A percentile compares a stretch with the other conserved stretches of the same genome.
Conservation (phyloP, 2,888 invertebrate genomes). For the Sminthurides aquaticus region DNA sequence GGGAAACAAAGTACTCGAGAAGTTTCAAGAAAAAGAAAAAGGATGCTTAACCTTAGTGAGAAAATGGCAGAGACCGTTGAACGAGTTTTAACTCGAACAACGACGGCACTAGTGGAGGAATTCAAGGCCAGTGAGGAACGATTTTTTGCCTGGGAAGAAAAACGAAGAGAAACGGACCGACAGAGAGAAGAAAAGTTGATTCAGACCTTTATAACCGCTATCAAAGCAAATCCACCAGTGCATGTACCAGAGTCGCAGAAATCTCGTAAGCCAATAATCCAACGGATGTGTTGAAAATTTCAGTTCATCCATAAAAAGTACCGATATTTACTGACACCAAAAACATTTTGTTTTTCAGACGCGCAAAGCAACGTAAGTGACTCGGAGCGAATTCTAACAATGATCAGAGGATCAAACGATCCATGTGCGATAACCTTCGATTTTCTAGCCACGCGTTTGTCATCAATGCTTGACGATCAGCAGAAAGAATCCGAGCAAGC, state of each 20-base stretch:
- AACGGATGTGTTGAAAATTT: too few relatives aligned
- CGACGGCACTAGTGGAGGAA: slow-evolving; percentile 18
- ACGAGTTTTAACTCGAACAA: slow-evolving; percentile 17
- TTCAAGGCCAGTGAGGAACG: slow-evolving; percentile 24
- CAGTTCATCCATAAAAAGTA: too few relatives aligned
- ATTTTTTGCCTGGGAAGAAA: slow-evolving; percentile 23
- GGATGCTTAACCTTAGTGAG: slow-evolving; percentile 20
- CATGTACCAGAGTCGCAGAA: too few relatives aligned
- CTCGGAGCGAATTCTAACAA: too few relatives aligned
- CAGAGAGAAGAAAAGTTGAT: slow-evolving; percentile 20
- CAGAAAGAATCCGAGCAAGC: slow-evolving; percentile 16
- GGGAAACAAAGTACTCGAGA: slow-evolving; percentile 3
- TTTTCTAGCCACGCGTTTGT: slow-evolving; percentile 17
- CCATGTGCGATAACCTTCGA: slow-evolving; percentile 24
- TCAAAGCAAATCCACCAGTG: not conserved
- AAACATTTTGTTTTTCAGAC: too few relatives aligned
- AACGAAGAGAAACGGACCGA: slow-evolving; percentile 16
- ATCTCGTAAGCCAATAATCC: too few relatives aligned
- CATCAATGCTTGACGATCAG: slow-evolving; percentile 11
- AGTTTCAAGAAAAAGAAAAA: slow-evolving; percentile 17
- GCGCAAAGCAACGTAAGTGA: too few relatives aligned
- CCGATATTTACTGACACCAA: too few relatives aligned
- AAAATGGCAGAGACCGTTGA: slow-evolving; percentile 24
- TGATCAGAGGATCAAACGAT: slow-evolving; percentile 13
- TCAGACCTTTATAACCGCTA: slow-evolving; percentile 5